Percentiles rank a stretch among this genome's conserved stretches.
phyloP scores from a whole-genome alignment of 1,140 invertebrate genomes.

The Zaprionus ghesquierei region DNA sequence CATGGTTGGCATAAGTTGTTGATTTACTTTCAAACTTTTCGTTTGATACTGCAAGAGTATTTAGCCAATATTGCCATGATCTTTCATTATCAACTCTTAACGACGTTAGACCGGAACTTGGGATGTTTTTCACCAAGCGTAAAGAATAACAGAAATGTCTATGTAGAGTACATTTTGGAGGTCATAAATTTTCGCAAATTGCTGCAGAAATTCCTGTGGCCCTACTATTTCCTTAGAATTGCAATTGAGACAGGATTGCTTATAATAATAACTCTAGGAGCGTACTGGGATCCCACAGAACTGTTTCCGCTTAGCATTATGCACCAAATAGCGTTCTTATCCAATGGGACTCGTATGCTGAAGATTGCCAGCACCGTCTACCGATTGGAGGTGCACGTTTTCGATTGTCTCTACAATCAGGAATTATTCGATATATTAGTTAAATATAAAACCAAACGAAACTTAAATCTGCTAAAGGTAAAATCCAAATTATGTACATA shows the following conservation, averaged over 20 bases:
- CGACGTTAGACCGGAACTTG: no score
- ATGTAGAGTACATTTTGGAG: not conserved
- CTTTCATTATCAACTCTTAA: not conserved
- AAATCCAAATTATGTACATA: not conserved
- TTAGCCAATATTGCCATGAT: not conserved
- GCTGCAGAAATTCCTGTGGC: not conserved
- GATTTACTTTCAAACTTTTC: not conserved
- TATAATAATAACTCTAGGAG: no score
- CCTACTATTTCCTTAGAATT: not conserved
- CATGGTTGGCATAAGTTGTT: not conserved
- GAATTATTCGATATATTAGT: not conserved
- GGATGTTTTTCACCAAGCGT: no score
- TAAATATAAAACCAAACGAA: not conserved
- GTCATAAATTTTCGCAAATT: not conserved
- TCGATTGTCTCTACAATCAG: not conserved
- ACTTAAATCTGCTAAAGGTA: not conserved
- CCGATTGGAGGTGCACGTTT: not conserved
- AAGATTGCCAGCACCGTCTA: not conserved
- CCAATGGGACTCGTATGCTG: not conserved
- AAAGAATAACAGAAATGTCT: not conserved
- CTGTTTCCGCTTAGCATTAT: no score
- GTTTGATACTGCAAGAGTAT: not conserved
- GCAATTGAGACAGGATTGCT: no score
- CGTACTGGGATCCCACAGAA: no score
- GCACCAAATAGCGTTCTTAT: no score